These are phyloP conservation scores for Acanthurus leucopareius DNA, from an alignment of 2,797 vertebrate species.

Conservation along the genomic window DNA sequence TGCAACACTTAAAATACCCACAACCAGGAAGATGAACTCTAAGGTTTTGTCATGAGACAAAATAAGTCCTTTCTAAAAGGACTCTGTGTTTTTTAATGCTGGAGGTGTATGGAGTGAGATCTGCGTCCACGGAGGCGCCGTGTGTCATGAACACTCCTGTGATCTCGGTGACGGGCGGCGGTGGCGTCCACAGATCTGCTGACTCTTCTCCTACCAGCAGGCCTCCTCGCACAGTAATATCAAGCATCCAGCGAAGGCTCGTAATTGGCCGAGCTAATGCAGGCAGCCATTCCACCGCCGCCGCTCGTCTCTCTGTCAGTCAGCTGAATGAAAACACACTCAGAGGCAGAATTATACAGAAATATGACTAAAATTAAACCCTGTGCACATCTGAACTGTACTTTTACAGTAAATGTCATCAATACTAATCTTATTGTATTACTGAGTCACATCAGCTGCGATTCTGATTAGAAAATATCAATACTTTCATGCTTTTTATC, in stretches of 20 bases:
- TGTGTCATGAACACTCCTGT: neutral
- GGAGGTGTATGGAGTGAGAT: too few species aligned
- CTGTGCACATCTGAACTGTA: neutral
- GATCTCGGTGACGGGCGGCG: conserved; percentile 23
- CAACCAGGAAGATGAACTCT: conserved; percentile 37
- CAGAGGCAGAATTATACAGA: conserved; percentile 55
- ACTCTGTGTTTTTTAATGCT: too few species aligned
- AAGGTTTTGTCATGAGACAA: conserved; percentile 13
- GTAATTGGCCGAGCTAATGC: conserved; percentile 75
- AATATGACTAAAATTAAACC: conserved; percentile 14
- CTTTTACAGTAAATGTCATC: conserved; percentile 3
- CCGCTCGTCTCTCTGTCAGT: conserved; percentile 63
- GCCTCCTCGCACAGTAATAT: conserved; percentile 21
- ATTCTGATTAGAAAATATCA: neutral
- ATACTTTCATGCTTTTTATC: neutral
- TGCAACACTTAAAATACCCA: conserved; percentile 42
- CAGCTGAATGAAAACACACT: conserved; percentile 52
- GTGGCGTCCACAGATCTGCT: conserved; percentile 30
- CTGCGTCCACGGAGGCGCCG: neutral
- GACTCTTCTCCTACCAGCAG: conserved; percentile 23
- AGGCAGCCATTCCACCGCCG: conserved; percentile 60
- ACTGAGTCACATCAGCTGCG: neutral
- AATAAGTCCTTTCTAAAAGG: too few species aligned
- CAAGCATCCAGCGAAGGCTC: conserved; percentile 55
- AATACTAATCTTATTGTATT: neutral